A percentile compares a stretch with the other conserved stretches of the same genome.
Conservation (phyloP, 2,113 vertebrate genomes). For the Ancistrus triradiatus region DNA sequence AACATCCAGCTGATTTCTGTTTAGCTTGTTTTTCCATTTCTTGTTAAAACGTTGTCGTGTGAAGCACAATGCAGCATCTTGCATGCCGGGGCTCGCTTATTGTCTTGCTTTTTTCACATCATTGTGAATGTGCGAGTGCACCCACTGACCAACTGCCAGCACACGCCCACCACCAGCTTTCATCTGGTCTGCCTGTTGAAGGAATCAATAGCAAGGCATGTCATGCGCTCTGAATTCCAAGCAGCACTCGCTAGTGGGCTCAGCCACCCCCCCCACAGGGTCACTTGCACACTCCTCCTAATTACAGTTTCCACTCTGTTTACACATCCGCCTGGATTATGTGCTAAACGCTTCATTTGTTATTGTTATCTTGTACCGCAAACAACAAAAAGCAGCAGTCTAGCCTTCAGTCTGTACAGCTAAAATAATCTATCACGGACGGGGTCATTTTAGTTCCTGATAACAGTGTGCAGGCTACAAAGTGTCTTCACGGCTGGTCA, state of each 20-base stretch:
- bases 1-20: too few species aligned
- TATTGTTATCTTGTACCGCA: too few species aligned
- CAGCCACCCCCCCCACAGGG: not conserved
- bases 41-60: not conserved
- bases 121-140: constrained; percentile 32
- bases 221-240: not conserved
- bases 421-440: too few species aligned
- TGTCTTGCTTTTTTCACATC: constrained; percentile 38
- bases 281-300: not conserved
- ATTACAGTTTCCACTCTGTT: not conserved
- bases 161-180: constrained; percentile 16
- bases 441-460: too few species aligned
- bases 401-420: too few species aligned
- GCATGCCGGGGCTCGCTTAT: constrained; percentile 13
- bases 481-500: too few species aligned
- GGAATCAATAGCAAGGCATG: constrained; percentile 18
- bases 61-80: not conserved
- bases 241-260: not conserved
- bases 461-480: too few species aligned
- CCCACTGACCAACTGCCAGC: constrained; percentile 38
- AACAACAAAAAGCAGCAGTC: too few species aligned
- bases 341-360: too few species aligned
- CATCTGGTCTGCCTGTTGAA: constrained; percentile 22
- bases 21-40: not conserved
- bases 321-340: too few species aligned